phyloP scores from a whole-genome alignment of 2,113 vertebrate genomes.

The Larimichthys crocea region DNA sequence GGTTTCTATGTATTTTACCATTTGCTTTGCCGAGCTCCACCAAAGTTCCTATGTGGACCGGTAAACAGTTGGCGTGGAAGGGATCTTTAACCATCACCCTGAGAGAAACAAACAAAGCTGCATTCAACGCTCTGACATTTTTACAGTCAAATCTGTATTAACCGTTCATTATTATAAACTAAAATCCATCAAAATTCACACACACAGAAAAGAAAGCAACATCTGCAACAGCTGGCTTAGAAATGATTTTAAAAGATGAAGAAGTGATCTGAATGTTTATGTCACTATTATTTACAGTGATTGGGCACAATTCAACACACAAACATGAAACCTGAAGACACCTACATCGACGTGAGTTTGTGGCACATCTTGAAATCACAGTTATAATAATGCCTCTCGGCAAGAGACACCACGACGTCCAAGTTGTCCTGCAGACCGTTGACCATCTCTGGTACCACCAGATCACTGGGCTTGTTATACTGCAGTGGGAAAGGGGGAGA shows the following conservation, averaged over 20 bases:
- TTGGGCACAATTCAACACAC: too few species aligned
- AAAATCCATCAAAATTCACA: background rate
- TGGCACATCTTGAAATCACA: conserved; percentile 99
- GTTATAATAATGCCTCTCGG: conserved; percentile 99
- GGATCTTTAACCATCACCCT: conserved; percentile 99
- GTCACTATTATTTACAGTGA: background rate
- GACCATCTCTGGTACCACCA: conserved; percentile 89
- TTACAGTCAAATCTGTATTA: background rate
- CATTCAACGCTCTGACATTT: background rate
- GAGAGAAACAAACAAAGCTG: conserved; percentile 49
- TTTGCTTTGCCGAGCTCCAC: conserved; percentile 99
- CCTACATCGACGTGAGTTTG: conserved; percentile 97
- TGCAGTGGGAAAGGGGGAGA: conserved; percentile 73
- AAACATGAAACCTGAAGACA: conserved; percentile 41
- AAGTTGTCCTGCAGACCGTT: conserved; percentile 96
- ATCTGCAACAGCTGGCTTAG: background rate
- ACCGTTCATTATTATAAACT: background rate
- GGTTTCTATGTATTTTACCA: conserved; percentile 80
- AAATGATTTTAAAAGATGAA: background rate
- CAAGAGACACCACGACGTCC: conserved; percentile 97
- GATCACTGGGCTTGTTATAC: conserved; percentile 99
- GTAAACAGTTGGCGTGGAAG: conserved; percentile 97
- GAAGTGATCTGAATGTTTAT: background rate
- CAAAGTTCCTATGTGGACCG: conserved; percentile 97
- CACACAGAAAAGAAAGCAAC: background rate